phyloP scores from a whole-genome alignment of 2,113 vertebrate genomes.

The Onychorhynchus coronatus region DNA sequence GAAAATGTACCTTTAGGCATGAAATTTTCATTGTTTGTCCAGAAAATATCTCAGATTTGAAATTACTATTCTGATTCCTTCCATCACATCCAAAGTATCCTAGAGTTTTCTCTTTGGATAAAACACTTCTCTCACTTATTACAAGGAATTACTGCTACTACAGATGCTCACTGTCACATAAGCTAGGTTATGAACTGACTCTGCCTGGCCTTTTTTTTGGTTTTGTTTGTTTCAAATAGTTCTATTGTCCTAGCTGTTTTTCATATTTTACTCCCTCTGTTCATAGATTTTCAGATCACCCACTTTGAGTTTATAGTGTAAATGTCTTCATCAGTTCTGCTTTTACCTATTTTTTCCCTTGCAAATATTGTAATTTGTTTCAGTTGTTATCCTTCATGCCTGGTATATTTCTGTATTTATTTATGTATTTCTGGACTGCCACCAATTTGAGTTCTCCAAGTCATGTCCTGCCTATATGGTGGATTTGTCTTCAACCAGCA shows the following conservation, averaged over 20 bases:
- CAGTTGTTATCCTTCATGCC: background rate
- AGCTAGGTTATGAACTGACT: background rate
- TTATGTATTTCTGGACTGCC: background rate
- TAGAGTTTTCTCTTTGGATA: background rate
- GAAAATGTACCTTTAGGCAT: background rate
- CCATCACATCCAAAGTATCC: background rate
- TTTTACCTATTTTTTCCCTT: background rate
- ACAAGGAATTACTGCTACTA: background rate
- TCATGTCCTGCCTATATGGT: background rate
- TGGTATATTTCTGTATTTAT: background rate
- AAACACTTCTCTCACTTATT: background rate
- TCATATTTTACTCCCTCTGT: background rate
- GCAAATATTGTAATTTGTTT: background rate
- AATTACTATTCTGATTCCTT: background rate
- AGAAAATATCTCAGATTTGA: background rate
- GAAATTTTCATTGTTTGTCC: background rate
- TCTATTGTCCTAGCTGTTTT: background rate
- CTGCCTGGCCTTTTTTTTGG: background rate
- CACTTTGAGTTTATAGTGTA: background rate
- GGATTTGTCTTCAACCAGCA: background rate
- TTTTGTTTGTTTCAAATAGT: background rate
- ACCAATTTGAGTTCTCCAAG: background rate
- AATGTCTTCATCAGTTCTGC: background rate
- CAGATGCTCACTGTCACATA: background rate
- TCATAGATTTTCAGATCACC: background rate